phyloP scores from a whole-genome alignment of 2,113 vertebrate species.

The Tetrao urogallus region DNA sequence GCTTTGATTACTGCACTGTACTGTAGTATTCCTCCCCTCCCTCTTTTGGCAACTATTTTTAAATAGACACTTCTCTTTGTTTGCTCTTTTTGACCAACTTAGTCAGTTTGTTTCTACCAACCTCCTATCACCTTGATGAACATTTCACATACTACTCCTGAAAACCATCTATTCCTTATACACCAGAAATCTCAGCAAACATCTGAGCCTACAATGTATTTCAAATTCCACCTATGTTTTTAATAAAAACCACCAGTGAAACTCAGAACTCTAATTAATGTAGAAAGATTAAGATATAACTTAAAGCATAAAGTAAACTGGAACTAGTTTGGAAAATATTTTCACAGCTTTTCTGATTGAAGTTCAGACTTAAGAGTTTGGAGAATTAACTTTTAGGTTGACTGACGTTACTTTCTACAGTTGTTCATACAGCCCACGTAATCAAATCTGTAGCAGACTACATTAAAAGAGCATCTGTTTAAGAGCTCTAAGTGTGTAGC shows the following conservation, averaged over 20 bases:
- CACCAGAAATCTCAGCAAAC: background rate
- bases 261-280: background rate
- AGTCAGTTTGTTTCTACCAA: background rate
- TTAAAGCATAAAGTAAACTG: background rate
- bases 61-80: background rate
- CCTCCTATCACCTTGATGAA: conserved; percentile 22
- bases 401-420: background rate
- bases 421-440: background rate
- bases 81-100: background rate
- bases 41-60: background rate
- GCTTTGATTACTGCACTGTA: background rate
- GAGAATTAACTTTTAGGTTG: background rate
- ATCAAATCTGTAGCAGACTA: background rate
- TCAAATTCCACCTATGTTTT: background rate
- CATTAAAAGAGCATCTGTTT: background rate
- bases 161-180: conserved; percentile 35
- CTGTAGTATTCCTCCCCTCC: background rate
- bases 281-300: background rate
- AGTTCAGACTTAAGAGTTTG: background rate
- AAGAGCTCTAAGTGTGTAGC: background rate
- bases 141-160: conserved; percentile 30
- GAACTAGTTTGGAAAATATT: background rate
- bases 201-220: background rate
- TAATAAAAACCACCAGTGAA: background rate
- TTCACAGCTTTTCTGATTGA: background rate